A percentile compares a stretch with the other conserved stretches of the same genome.
phyloP scores from a whole-genome alignment of 2,888 invertebrate genomes.

The Dyspetes luteomarginatus region DNA sequence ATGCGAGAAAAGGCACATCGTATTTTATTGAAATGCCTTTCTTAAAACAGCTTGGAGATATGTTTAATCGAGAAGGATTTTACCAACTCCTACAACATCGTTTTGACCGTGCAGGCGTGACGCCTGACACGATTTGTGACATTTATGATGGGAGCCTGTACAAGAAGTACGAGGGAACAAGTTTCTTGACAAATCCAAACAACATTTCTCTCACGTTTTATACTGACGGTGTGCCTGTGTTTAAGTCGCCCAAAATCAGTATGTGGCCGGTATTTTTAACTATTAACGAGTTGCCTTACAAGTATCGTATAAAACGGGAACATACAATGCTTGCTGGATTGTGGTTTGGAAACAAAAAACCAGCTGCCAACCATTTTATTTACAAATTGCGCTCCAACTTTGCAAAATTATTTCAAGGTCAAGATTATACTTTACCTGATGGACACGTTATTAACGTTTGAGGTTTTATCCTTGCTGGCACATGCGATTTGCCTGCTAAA shows the following conservation, averaged over 20 bases:
- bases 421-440: conserved; percentile 1
- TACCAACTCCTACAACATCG: conserved; percentile 48
- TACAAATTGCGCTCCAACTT: conserved; percentile 40
- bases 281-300: conserved; percentile 61
- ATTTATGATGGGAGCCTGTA: conserved; percentile 60
- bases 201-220: conserved; percentile 68
- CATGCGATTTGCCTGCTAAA: conserved; percentile 61
- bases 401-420: conserved; percentile 15
- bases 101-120: conserved; percentile 31
- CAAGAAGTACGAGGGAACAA: conserved; percentile 41
- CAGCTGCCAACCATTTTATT: conserved; percentile 52
- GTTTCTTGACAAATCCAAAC: conserved; percentile 57
- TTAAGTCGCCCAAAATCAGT: conserved; percentile 51
- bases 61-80: conserved; percentile 54
- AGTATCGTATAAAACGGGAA: conserved; percentile 43
- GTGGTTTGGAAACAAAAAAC: conserved; percentile 61
- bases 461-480: conserved; percentile 49
- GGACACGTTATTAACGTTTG: conserved; percentile 37
- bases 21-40: conserved; percentile 60
- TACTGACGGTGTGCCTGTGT: conserved; percentile 67
- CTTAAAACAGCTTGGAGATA: conserved; percentile 48
- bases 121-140: conserved; percentile 37
- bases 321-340: conserved; percentile 57
- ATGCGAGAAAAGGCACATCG: conserved; percentile 22
- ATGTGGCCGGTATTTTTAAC: conserved; percentile 60